A percentile compares a stretch with the other conserved stretches of the same genome.
phyloP scores from a whole-genome alignment of 1,140 invertebrate species.

The Homarus americanus region DNA sequence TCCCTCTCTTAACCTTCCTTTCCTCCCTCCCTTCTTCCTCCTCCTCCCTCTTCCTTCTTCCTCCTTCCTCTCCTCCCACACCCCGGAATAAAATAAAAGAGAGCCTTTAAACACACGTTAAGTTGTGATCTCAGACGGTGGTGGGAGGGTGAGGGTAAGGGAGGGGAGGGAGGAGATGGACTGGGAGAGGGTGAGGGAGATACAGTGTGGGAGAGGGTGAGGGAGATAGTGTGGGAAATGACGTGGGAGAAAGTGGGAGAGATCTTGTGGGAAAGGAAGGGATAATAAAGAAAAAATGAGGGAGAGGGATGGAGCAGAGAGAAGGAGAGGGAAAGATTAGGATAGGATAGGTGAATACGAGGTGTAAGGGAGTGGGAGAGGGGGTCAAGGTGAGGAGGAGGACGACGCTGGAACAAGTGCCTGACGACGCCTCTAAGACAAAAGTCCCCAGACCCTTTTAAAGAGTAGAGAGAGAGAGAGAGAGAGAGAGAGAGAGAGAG shows the following conservation, averaged over 20 bases:
- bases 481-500: no score
- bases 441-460: constrained; percentile 15
- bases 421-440: constrained; percentile 35
- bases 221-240: not conserved
- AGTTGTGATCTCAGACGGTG: constrained; percentile 32
- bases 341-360: not conserved
- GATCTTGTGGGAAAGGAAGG: not conserved
- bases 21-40: no score
- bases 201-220: not conserved
- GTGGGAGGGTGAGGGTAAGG: not conserved
- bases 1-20: no score
- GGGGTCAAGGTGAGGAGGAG: not conserved
- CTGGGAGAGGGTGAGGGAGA: not conserved
- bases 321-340: not conserved
- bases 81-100: constrained; percentile 25
- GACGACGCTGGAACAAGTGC: not conserved
- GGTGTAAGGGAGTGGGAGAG: no score
- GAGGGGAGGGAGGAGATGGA: not conserved
- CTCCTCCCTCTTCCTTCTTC: no score
- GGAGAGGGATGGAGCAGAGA: not conserved
- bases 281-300: not conserved
- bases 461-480: constrained; percentile 28
- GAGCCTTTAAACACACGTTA: constrained; percentile 40
- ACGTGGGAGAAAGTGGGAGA: not conserved
- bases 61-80: not conserved